Conservation (phyloP, 2,888 invertebrate species). For the Andricus curvator region DNA sequence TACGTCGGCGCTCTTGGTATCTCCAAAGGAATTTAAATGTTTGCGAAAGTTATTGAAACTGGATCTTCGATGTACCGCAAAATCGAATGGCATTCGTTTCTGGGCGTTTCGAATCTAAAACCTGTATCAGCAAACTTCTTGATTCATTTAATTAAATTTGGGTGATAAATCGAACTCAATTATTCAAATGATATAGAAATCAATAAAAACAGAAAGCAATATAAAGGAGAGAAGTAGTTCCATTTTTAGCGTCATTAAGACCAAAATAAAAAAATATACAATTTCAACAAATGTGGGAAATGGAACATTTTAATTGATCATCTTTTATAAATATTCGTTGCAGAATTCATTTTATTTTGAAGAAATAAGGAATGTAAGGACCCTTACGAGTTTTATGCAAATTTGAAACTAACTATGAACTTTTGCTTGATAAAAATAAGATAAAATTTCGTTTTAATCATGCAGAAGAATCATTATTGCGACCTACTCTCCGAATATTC, state of each 20-base stretch:
- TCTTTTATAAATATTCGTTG: not conserved
- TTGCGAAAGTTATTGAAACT: slow-evolving; percentile 9
- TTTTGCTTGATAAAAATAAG: not conserved
- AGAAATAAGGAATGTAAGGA: not conserved
- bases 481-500: slow-evolving; percentile 21
- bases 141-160: not conserved
- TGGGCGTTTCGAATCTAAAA: slow-evolving; percentile 7
- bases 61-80: not conserved
- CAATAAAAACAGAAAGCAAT: not conserved
- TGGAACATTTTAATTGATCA: not conserved
- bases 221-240: not conserved
- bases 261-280: no score
- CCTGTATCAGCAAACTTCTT: not conserved
- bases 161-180: not conserved
- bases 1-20: not conserved
- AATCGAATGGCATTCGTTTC: not conserved
- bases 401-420: not conserved
- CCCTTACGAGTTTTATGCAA: not conserved
- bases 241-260: no score
- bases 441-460: slow-evolving; percentile 14
- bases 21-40: slow-evolving; percentile 25
- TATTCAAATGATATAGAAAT: not conserved
- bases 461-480: not conserved
- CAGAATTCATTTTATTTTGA: not conserved
- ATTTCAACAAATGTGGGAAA: not conserved